Conservation (phyloP, 2,113 vertebrate genomes). For the Tachycineta bicolor region DNA sequence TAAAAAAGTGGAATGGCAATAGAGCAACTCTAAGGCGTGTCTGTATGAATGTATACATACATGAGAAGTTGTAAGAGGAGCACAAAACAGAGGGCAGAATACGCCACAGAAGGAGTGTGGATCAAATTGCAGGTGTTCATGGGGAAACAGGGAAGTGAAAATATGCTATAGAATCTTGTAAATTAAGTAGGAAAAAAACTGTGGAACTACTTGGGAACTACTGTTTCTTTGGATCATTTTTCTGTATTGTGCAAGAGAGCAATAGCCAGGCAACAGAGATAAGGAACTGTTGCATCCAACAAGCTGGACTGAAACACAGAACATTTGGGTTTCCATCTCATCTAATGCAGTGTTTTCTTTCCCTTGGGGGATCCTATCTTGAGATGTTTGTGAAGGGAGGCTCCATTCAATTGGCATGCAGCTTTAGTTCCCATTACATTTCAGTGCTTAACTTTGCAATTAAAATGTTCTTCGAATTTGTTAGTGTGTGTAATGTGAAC, state of each 20-base stretch:
- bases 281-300: not conserved
- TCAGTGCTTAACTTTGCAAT: not conserved
- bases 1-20: not conserved
- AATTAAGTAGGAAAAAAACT: not conserved
- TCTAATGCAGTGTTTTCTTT: not conserved
- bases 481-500: not conserved
- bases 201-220: not conserved
- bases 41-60: fast-evolving
- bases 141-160: not conserved
- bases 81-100: not conserved
- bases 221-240: not conserved
- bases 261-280: not conserved
- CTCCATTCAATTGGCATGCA: not conserved
- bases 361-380: not conserved
- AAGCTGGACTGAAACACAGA: not conserved
- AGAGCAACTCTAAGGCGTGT: not conserved
- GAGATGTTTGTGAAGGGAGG: not conserved
- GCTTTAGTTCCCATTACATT: not conserved
- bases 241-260: not conserved
- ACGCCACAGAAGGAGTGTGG: not conserved
- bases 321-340: not conserved
- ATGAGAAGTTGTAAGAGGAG: not conserved
- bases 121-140: not conserved
- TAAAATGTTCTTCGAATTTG: not conserved
- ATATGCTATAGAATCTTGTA: not conserved